Percentiles rank a stretch among this genome's conserved stretches.
phyloP scores from a whole-genome alignment of 2,797 vertebrate species.

The Austrolebias charrua region DNA sequence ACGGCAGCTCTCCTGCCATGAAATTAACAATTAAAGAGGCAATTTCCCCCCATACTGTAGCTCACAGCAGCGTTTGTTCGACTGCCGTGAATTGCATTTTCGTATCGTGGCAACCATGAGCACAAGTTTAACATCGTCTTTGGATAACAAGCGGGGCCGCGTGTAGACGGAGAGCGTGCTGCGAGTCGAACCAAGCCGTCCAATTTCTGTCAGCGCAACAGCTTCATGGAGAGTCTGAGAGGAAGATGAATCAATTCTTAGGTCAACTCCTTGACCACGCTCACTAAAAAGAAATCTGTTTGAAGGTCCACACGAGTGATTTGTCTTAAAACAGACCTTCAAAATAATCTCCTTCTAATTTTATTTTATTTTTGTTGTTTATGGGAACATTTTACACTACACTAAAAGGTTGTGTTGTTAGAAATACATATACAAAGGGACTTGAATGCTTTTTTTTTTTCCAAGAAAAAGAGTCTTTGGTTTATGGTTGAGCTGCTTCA shows the following conservation, averaged over 20 bases:
- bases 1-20: slow-evolving; percentile 24
- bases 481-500: slow-evolving; percentile 16
- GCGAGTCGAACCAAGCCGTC: slow-evolving; percentile 17
- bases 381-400: slow-evolving; percentile 3
- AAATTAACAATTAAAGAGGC: slow-evolving; percentile 40
- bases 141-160: slow-evolving; percentile 7
- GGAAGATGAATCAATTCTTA: slow-evolving; percentile 20
- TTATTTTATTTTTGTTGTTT: slow-evolving; percentile 3
- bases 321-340: slow-evolving; percentile 8
- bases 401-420: background rate
- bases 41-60: background rate
- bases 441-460: slow-evolving; percentile 18
- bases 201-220: slow-evolving; percentile 15
- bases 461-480: background rate
- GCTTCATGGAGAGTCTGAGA: slow-evolving; percentile 30
- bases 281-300: slow-evolving; percentile 12
- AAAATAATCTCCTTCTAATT: background rate
- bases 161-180: background rate
- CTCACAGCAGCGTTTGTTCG: slow-evolving; percentile 8
- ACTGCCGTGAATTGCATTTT: slow-evolving; percentile 19
- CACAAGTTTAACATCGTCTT: slow-evolving; percentile 8
- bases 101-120: slow-evolving; percentile 2
- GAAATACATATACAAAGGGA: slow-evolving; percentile 10
- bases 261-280: slow-evolving; percentile 20
- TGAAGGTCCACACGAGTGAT: slow-evolving; percentile 4